A percentile compares a stretch with the other conserved stretches of the same genome.
These are phyloP conservation scores for Sinelater perroti DNA, from an alignment of 2,888 invertebrate species.

Conservation along the genomic window DNA sequence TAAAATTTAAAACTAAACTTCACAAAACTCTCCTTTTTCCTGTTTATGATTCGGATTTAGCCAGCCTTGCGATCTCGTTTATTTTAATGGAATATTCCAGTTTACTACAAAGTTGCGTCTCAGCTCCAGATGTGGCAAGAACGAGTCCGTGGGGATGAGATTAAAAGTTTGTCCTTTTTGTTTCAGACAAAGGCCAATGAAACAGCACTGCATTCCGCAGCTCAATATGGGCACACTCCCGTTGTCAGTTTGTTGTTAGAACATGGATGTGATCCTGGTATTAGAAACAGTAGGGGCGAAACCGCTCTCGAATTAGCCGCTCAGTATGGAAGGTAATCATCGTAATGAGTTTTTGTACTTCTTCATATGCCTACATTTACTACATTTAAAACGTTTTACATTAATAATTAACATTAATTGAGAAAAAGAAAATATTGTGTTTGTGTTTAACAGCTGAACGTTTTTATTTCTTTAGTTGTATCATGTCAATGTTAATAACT, in stretches of 20 bases:
- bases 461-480: too few species aligned
- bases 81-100: slow-evolving; percentile 38
- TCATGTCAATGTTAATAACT: too few species aligned
- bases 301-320: slow-evolving; percentile 94
- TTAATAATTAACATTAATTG: too few species aligned
- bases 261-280: slow-evolving; percentile 87
- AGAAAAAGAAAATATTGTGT: too few species aligned
- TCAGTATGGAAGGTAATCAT: slow-evolving; percentile 83
- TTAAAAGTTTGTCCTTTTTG: too few species aligned
- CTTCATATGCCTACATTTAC: too few species aligned
- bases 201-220: slow-evolving; percentile 91
- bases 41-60: slow-evolving; percentile 41
- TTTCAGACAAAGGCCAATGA: slow-evolving; percentile 87
- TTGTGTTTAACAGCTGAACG: too few species aligned
- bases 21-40: slow-evolving; percentile 41
- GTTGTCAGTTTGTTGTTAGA: slow-evolving; percentile 85
- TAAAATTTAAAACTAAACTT: slow-evolving; percentile 49
- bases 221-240: slow-evolving; percentile 90
- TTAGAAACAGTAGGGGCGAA: slow-evolving; percentile 87
- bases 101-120: slow-evolving; percentile 34
- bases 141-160: too few species aligned
- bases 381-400: too few species aligned
- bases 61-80: slow-evolving; percentile 31
- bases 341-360: too few species aligned
- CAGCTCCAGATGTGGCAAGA: slow-evolving; percentile 21